Evolutionary conservation across 2,113 vertebrate species (phyloP).

Genomic region (Poeciliopsis retropinna): DNA sequence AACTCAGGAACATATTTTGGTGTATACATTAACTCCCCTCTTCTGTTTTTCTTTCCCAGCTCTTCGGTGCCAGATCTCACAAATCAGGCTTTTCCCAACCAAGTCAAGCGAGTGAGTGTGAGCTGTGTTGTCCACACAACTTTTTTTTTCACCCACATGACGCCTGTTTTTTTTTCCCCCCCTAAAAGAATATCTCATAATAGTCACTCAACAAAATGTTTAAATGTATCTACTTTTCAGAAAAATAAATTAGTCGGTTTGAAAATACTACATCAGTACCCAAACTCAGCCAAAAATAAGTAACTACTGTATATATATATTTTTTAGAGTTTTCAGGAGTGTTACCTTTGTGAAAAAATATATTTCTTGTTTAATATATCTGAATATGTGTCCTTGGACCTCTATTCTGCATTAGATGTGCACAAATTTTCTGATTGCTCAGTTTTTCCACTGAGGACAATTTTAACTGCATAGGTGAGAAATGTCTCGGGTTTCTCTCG

Average conservation of each 20-base stretch:
- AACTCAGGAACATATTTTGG: background rate
- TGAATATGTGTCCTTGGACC: background rate
- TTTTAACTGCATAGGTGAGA: conserved; percentile 45
- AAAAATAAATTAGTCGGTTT: background rate
- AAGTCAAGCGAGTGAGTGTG: conserved; percentile 79
- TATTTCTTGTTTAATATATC: background rate
- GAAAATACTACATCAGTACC: background rate
- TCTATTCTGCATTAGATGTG: conserved; percentile 16
- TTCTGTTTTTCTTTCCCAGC: conserved; percentile 63
- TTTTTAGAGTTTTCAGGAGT: background rate
- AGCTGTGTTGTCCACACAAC: background rate
- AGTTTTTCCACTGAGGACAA: conserved; percentile 23
- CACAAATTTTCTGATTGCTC: conserved; percentile 30
- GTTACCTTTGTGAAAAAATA: background rate
- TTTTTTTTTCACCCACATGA: background rate
- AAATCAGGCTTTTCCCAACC: conserved; percentile 82
- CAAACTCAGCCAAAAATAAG: background rate
- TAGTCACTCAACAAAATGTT: background rate
- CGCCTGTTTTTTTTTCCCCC: too few relatives aligned
- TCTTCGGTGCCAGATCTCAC: conserved; percentile 79
- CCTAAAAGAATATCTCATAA: background rate
- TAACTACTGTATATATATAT: background rate
- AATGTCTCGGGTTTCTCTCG: conserved; percentile 53
- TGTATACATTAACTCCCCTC: background rate
- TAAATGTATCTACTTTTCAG: background rate